Evolutionary conservation across 2,888 invertebrate species (phyloP).

Genomic region (Drosophila gaucha): DNA sequence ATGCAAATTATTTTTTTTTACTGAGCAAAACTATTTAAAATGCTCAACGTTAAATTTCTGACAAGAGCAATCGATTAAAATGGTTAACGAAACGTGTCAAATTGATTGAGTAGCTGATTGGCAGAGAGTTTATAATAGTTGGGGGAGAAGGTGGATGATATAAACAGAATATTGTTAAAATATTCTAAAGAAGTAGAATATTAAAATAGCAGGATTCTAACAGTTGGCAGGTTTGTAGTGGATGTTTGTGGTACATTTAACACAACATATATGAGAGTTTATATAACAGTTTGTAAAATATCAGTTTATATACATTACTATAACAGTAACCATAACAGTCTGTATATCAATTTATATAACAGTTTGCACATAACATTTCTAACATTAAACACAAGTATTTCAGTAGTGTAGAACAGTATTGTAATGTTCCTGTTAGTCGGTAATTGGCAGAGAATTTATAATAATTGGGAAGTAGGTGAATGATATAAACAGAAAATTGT

Average conservation of each 20-base stretch:
- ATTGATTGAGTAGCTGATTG: conserved; percentile 32
- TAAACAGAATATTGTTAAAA: background rate
- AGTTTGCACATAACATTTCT: background rate
- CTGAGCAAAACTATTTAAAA: conserved; percentile 14
- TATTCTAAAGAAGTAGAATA: background rate
- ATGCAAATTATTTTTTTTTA: background rate
- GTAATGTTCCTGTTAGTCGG: conserved; percentile 1
- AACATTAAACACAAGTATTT: background rate
- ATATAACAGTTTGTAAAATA: background rate
- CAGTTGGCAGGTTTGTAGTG: background rate
- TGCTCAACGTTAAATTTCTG: conserved; percentile 11
- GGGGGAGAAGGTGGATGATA: background rate
- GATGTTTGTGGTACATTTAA: background rate
- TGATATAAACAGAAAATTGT: background rate
- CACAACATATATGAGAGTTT: too few relatives aligned
- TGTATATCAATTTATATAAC: background rate
- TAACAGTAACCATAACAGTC: background rate
- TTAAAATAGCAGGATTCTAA: background rate
- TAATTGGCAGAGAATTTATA: conserved; percentile 10
- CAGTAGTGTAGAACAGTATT: background rate
- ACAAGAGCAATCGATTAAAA: conserved; percentile 35
- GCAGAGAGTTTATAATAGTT: conserved; percentile 4
- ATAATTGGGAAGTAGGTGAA: background rate
- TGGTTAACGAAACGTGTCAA: conserved; percentile 31
- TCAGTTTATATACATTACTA: too few relatives aligned